A percentile compares a stretch with the other conserved stretches of the same genome.
Evolutionary conservation across 2,113 vertebrate species (phyloP).

Genomic region (Rhagologus leucostigma): DNA sequence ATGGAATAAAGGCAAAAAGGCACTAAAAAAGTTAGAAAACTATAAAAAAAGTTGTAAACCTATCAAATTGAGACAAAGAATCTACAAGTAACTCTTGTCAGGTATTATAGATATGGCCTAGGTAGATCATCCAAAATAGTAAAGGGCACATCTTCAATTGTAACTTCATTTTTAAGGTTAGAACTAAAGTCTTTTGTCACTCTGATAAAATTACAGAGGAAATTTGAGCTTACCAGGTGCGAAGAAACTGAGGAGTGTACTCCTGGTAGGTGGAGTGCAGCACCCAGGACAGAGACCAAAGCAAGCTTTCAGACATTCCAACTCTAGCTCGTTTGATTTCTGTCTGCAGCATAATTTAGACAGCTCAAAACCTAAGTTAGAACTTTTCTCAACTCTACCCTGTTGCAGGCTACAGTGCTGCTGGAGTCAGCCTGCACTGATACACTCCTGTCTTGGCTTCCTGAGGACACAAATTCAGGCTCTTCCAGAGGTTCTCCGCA

Average conservation of each 20-base stretch:
- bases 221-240: not conserved
- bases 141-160: not conserved
- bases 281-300: not conserved
- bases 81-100: not conserved
- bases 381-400: not conserved
- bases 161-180: not conserved
- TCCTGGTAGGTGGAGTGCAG: not conserved
- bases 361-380: not conserved
- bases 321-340: fast-evolving
- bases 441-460: not conserved
- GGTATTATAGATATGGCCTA: not conserved
- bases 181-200: not conserved
- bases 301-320: not conserved
- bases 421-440: not conserved
- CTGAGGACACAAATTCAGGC: fast-evolving
- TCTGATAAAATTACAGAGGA: not conserved
- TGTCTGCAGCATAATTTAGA: not conserved
- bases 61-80: not conserved
- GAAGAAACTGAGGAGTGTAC: fast-evolving
- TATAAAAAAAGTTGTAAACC: not conserved
- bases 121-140: not conserved
- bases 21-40: not conserved
- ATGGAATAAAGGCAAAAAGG: not conserved
- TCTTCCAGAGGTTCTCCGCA: not conserved
- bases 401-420: not conserved